Evolutionary conservation across 2,113 vertebrate genomes (phyloP).

Genomic region (Porphyrio hochstetteri): DNA sequence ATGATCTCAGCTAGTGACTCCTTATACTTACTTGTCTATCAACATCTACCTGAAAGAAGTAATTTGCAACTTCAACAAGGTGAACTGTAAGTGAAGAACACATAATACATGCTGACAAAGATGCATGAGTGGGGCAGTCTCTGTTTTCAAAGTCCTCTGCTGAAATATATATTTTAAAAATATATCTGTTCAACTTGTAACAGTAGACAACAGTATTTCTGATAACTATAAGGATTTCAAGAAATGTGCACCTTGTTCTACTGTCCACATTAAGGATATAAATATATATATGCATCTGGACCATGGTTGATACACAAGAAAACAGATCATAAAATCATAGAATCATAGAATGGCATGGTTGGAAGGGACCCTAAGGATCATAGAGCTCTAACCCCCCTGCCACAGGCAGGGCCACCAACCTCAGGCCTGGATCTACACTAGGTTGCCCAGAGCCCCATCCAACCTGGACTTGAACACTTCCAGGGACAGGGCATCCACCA

Average conservation of each 20-base stretch:
- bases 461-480: too few species aligned
- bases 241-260: not conserved
- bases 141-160: not conserved
- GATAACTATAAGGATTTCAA: not conserved
- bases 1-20: not conserved
- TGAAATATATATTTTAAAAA: not conserved
- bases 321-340: too few species aligned
- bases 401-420: too few species aligned
- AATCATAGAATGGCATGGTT: too few species aligned
- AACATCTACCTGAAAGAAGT: not conserved
- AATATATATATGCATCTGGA: not conserved
- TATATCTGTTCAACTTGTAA: not conserved
- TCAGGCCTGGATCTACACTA: too few species aligned
- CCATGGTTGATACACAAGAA: not conserved
- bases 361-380: too few species aligned
- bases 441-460: too few species aligned
- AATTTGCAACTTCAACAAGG: not conserved
- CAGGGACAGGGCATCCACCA: too few species aligned
- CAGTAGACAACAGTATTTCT: not conserved
- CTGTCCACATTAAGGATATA: not conserved
- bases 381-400: too few species aligned
- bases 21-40: not conserved
- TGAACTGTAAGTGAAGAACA: not conserved
- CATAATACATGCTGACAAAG: not conserved
- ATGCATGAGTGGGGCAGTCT: not conserved